Evolutionary conservation across 2,113 vertebrate genomes (phyloP), one percentile per base, ranked within the genome.

Genomic region (Plecturocebus donacophilus): DNA sequence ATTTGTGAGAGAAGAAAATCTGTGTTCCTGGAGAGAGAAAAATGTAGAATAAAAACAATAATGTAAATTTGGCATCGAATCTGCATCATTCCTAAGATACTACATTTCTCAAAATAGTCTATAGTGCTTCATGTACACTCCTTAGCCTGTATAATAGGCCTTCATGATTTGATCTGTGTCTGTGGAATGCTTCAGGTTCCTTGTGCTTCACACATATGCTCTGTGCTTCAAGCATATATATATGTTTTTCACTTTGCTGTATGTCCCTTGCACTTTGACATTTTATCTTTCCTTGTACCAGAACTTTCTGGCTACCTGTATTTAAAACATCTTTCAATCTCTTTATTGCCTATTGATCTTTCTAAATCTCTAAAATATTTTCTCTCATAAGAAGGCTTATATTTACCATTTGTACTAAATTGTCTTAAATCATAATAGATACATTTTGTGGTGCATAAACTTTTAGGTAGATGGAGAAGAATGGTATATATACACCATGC

Each of bases 1-100:
- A 27, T 85, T 91, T 94, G 8, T 91, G 27, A 89, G 32, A 90
- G n/a, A 96, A 81, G 77, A 82, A 77, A 89, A 61, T 92, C 71
- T 83, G 13, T 75, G 80, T 75, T 96, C 12, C 3, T 45, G 4
- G 66, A 80, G 54, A 96, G 21, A 95, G 42, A 71, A 81, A 40
- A 76, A 21, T 85, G 13, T 70, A 66, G 58, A 92, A 64, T 93
- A 92, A 90, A 61, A 56, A 95, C 25, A 80, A 0, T 88, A 64
- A 1, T 93, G 86, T 90, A 86, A 96, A 54, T 87, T 71, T 83
- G 23, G 6, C 64, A 32, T 71, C 30, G 8, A 92, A 73, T 80
- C 40, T 82, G 11, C 8, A 47, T 96, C 49, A 47, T 83, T 89
- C 76, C 7, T 58, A 49, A 73, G 21, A 76, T 61, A 56, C 17